A percentile compares a stretch with the other conserved stretches of the same genome.
Conservation (phyloP, 2,888 invertebrate genomes). For the Allygus modestus region DNA sequence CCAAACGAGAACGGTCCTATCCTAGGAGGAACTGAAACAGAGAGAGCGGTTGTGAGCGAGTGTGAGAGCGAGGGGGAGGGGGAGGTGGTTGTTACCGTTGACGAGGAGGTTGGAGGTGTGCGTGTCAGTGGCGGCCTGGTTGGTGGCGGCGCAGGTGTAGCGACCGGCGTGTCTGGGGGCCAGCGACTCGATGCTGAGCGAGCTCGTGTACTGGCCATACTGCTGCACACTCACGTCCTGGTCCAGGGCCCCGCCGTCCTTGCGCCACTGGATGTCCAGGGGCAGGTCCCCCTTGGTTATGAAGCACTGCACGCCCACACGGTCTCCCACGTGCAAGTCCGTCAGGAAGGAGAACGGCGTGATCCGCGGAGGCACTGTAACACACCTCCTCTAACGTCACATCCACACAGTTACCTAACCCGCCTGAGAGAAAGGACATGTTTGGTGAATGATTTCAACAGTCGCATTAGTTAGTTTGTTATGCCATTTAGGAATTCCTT, state of each 20-base stretch:
- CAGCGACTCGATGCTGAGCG: constrained; percentile 76
- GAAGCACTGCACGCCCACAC: constrained; percentile 76
- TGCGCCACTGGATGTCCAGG: constrained; percentile 77
- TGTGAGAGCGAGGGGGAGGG: not conserved
- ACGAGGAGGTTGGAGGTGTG: constrained; percentile 76
- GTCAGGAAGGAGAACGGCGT: constrained; percentile 76
- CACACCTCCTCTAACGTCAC: constrained; percentile 2
- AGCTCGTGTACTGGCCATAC: constrained; percentile 71
- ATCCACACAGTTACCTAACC: not conserved
- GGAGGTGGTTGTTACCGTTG: constrained; percentile 75
- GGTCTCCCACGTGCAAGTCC: constrained; percentile 75
- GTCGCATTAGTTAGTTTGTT: no score
- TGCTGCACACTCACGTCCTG: constrained; percentile 69
- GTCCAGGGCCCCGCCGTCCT: constrained; percentile 71
- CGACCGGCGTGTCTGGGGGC: constrained; percentile 76
- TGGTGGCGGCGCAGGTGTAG: constrained; percentile 77
- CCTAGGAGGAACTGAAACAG: constrained; percentile 69
- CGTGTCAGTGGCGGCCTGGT: constrained; percentile 75
- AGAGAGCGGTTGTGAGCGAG: constrained; percentile 12
- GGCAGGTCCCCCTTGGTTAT: constrained; percentile 78
- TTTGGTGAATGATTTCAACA: no score
- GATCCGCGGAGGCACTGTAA: constrained; percentile 77
- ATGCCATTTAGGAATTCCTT: no score
- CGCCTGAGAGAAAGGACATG: no score
- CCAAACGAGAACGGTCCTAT: constrained; percentile 72